Base-by-base conservation (phyloP, 2,888 invertebrate species). In the Polyommatus icarus region DNA sequence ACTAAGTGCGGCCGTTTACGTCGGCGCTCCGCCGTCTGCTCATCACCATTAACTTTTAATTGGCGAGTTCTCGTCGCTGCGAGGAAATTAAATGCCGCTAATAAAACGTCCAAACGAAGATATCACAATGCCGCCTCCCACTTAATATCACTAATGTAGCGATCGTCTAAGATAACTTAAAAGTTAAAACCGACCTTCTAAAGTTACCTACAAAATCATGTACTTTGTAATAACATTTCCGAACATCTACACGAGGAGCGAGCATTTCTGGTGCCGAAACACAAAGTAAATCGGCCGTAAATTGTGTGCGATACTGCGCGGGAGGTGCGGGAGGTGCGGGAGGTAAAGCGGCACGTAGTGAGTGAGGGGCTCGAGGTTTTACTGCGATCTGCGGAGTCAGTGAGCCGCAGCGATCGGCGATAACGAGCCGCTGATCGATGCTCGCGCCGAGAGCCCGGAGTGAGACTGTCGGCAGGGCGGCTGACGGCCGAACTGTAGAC, bases 1-100 rank as follows among this genome's bases (percentile, higher is more conserved):
- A 20, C n/a, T 61, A 18, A 54, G 15, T 54, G 54, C 18, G 54
- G 54, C 54, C 15, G 50, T 54, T 54, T 54, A 12, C 18, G 18
- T 54, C 18, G 15, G 18, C 54, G 8, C 59, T 59, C 12, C 61
- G 20, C 67, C 15, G 29, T 67, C 67, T 67, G 67, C 12, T 67
- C 24, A 67, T 67, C 15, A 67, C 67, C 67, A 67, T 67, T 67
- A 15, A 29, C 12, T 67, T 67, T 67, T 67, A 67, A 67, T 29
- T 6, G 29, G 24, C 67, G 29, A 67, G 29, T 67, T 67, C 29
- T 29, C 24, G 15, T 24, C 7, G 29, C 67, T 29, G 24, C 59
- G 67, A 61, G 61, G 67, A 67, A 67, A 67, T 67, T 67, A 67
- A 67, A 67, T 15, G 67, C 29, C 67, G 10, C 5, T 1, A 67